Evolutionary conservation across 1,140 invertebrate species (phyloP).

Genomic region (Eulimnadia texana): DNA sequence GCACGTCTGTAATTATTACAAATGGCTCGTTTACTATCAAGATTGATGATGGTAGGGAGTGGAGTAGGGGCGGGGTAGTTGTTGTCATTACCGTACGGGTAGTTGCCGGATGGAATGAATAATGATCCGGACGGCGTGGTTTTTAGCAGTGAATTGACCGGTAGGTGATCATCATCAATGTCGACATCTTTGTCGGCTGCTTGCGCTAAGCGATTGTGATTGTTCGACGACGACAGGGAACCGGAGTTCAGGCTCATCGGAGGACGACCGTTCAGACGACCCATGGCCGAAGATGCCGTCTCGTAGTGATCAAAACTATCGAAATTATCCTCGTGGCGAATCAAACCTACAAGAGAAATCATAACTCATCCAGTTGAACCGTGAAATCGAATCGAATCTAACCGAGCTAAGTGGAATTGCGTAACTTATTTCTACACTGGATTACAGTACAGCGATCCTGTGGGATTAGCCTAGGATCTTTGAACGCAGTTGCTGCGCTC

Average conservation of each 20-base stretch:
- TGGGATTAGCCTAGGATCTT: no score
- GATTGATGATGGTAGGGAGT: no score
- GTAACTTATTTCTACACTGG: no score
- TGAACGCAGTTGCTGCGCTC: no score
- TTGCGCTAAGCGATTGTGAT: neutral
- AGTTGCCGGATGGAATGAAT: conserved; percentile 4
- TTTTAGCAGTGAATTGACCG: conserved; percentile 2
- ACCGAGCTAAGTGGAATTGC: no score
- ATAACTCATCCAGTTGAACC: no score
- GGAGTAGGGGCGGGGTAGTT: neutral
- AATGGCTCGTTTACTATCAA: no score
- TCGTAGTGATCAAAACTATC: neutral
- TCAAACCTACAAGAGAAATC: neutral
- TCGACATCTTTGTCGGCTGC: neutral
- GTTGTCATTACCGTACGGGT: neutral
- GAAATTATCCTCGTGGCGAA: neutral
- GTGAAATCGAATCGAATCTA: no score
- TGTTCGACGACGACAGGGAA: neutral
- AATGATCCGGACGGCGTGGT: conserved; percentile 6
- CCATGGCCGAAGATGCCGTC: neutral
- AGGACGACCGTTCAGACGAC: neutral
- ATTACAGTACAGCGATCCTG: no score
- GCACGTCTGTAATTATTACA: conserved; percentile 54
- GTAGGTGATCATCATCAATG: conserved; percentile 2
- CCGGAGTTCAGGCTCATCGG: conserved; percentile 1